Base-by-base conservation (phyloP, 1,140 invertebrate genomes). In the Drosophila santomea region DNA sequence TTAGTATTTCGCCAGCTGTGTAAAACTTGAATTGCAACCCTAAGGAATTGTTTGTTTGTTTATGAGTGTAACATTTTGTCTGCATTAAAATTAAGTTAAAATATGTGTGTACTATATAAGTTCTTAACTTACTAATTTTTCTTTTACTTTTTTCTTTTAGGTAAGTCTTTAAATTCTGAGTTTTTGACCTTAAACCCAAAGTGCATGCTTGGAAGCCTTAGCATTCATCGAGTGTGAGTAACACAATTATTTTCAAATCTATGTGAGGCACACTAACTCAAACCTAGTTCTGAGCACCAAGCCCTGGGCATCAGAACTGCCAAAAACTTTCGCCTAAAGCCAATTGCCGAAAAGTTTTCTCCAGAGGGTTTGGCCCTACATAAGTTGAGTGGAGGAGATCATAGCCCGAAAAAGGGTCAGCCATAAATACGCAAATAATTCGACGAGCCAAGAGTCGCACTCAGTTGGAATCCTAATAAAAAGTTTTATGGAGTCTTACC, bases 341-440 rank as follows among this genome's bases (percentile, higher is more conserved):
- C 82, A 86, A 86, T 88, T 75, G 83, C 35, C 38, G 68, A 78
- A 86, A 86, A 75, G 59, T 86, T 86, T 74, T 48, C 41, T 17
- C 41, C 45, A 36, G 52, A 45, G 51, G 35, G 60, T 25, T 14
- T 72, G 39, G 41, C 28, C 25, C 63, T 17, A 36, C 25, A 48
- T 17, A 36, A 44, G 28, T 35, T 4, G n/a, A 23, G 35, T 32
- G 23, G 47, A 11, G 23, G 47, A 11, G 60, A 38, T 39, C 39
- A 28, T 17, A 20, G 41, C 38, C 20, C 20, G 28, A 38, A 47
- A 68, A 66, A 74, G 82, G 78, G 78, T 75, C 82, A 82, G 52
- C 78, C 75, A 88, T 88, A 86, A 86, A 82, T 86, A 86, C 78
- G 75, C 79, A 88, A 86, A 82, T 88, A 88, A 82, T 88, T 79